Base-by-base conservation (phyloP, 2,797 vertebrate species). In the Pseudochromis fuscus region DNA sequence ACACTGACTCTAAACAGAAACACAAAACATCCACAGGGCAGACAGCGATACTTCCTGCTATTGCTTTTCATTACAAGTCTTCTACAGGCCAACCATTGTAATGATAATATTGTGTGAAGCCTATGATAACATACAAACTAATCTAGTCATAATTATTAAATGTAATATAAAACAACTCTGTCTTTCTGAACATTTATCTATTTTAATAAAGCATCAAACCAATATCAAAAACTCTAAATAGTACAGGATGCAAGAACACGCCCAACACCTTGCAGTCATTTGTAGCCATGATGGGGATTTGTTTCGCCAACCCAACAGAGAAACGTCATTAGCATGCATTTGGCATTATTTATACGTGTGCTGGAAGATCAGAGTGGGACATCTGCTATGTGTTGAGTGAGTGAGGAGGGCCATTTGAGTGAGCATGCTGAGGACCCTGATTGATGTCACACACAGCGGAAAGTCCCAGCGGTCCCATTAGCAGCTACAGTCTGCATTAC, bases 391-490 rank as follows among this genome's bases (percentile, higher is more conserved):
- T 86, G 88, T 89, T 88, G 90, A 91, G 85, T 88, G 91, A 92
- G 74, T 61, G 81, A 87, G 82, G 82, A 87, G 82, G 86, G 82
- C 83, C 87, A 86, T 88, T 88, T 85, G 89, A 92, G 84, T 58
- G 79, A 88, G 80, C 21, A 59, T n/a, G 84, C 77, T 53, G 83
- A 83, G 81, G 84, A 86, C 81, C 82, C 80, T 91, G 92, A 94
- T 90, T 92, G 93, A 94, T 93, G 91, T 88, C 67, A 66, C 84
- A 55, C 80, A 67, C 84, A 71, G 85, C 78, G 40, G 60, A 75
- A 62, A 81, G 83, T 94, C 93, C 92, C 93, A 56, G 78, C 52
- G 91, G 93, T 42, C 92, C 91, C 90, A 94, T 94, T 94, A 94
- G 90, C 87, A 80, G 87, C 87, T 85, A 86, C 88, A 87, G 83